These are phyloP conservation scores for Rana temporaria DNA, from an alignment of 2,113 vertebrate genomes.

Conservation along the genomic window DNA sequence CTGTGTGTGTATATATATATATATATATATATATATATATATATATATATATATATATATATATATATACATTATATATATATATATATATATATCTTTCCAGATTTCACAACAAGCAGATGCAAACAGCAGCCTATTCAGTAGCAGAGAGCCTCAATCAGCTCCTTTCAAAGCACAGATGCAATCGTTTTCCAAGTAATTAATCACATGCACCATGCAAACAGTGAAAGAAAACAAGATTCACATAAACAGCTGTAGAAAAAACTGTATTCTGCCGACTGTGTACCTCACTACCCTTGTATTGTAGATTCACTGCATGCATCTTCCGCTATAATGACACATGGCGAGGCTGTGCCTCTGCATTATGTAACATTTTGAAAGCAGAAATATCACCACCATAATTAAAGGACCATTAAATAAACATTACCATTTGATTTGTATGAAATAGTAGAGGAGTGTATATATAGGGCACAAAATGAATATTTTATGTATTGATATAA, in stretches of 20 bases:
- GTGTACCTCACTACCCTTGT: neutral
- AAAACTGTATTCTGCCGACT: neutral
- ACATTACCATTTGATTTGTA: neutral
- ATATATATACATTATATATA: too few relatives aligned
- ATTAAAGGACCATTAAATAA: neutral
- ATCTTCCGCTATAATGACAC: neutral
- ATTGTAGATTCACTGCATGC: slow-evolving; percentile 13
- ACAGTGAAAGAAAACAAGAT: slow-evolving; percentile 25
- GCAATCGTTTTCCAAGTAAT: slow-evolving; percentile 53
- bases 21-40: too few relatives aligned
- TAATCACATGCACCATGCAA: slow-evolving; percentile 50
- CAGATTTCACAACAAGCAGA: slow-evolving; percentile 44
- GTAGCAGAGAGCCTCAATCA: slow-evolving; percentile 47
- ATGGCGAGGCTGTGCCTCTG: too few relatives aligned
- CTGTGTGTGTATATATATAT: too few relatives aligned
- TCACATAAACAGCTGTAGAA: slow-evolving; percentile 14
- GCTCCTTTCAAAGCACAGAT: slow-evolving; percentile 52
- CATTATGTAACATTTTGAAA: slow-evolving; percentile 6
- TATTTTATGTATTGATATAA: too few relatives aligned
- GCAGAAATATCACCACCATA: neutral
- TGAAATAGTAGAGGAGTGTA: too few relatives aligned
- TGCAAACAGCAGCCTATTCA: slow-evolving; percentile 50
- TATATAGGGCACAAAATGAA: too few relatives aligned
- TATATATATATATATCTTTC: slow-evolving; percentile 6
- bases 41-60: too few relatives aligned